Conservation (phyloP, 2,888 invertebrate genomes). For the Diarsia rubi region DNA sequence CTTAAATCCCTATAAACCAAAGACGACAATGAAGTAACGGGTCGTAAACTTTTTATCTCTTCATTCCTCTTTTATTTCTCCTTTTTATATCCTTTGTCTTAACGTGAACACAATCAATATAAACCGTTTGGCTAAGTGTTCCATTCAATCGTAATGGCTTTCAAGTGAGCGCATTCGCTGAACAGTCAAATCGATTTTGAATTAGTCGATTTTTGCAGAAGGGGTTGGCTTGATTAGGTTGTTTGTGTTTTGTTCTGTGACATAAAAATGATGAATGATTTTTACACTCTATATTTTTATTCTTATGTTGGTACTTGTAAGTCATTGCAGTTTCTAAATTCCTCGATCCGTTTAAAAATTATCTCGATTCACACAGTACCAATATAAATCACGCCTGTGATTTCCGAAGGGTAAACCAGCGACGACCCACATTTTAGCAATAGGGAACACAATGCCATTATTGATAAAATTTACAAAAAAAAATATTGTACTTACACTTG, state of each 20-base stretch:
- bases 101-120: slow-evolving; percentile 69
- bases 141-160: slow-evolving; percentile 58
- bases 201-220: slow-evolving; percentile 51
- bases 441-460: too few species aligned
- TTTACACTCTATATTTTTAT: too few species aligned
- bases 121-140: slow-evolving; percentile 68
- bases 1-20: slow-evolving; percentile 83
- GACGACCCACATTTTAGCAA: too few species aligned
- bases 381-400: too few species aligned
- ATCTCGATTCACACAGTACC: too few species aligned
- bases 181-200: slow-evolving; percentile 60
- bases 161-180: slow-evolving; percentile 53
- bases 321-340: too few species aligned
- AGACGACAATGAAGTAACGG: slow-evolving; percentile 82
- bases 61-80: slow-evolving; percentile 77
- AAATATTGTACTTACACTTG: background rate
- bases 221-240: slow-evolving; percentile 6
- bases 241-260: slow-evolving; percentile 23
- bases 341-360: background rate
- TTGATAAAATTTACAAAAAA: background rate
- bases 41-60: slow-evolving; percentile 89
- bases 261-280: background rate
- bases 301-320: too few species aligned
- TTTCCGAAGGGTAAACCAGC: too few species aligned
- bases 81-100: slow-evolving; percentile 81